Evolutionary conservation across 2,888 invertebrate genomes (phyloP), one percentile per base, ranked within the genome.

Genomic region (Trichacis sp.): DNA sequence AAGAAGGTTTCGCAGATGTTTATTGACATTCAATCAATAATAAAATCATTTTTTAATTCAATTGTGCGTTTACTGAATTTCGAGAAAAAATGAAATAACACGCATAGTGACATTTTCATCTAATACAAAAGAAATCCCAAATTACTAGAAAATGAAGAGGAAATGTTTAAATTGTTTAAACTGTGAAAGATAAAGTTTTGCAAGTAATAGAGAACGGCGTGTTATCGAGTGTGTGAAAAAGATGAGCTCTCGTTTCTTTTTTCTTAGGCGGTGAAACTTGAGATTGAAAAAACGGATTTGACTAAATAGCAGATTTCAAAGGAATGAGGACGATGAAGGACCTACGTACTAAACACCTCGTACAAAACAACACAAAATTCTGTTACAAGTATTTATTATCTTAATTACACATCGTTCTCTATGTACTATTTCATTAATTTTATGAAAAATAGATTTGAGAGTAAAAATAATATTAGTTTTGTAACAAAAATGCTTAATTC

Each of bases 401-500:
- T 69, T 65, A 68, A 71, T 73, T 75, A 75, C 74, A 77, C 77
- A 77, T 77, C 73, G 76, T 77, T 78, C 77, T 78, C 77, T 78
- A 76, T 76, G 65, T 72, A 71, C 66, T 68, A 67, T 62, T 47
- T 63, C 55, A 48, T 54, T 54, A 20, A 19, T 63, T 45, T 55
- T 53, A 11, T 48, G 17, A 54, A 57, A 59, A 67, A 59, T 59
- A 60, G 19, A 43, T 17, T 43, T 43, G 17, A 18, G 43, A 18
- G 19, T 43, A 9, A 17, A 14, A 43, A 18, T 43, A 43, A 43
- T 19, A 15, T 12, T n/a, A n/a, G n/a, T 6, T 33, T 33, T 17
- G 14, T 42, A 42, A 42, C 18, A 38, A 38, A 38, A 4, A n/a
- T 11, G 43, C 64, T 68, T 66, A 70, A 60, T 50, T 38, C 66